Conservation (phyloP, 1,140 invertebrate genomes). For the Brachionus asplanchnoidis region DNA sequence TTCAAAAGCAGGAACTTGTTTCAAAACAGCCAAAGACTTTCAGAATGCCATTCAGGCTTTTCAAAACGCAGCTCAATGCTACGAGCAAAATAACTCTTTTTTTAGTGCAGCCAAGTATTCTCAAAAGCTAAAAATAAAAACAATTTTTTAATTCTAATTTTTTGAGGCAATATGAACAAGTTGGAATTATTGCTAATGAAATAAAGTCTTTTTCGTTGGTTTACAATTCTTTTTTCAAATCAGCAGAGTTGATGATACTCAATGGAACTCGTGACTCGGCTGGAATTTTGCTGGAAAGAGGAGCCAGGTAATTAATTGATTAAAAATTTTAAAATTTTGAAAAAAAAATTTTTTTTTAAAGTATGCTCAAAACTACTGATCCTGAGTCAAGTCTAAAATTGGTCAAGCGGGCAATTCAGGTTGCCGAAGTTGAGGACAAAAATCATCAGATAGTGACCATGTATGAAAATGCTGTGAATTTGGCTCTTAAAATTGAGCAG, state of each 20-base stretch:
- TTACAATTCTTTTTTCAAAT: background rate
- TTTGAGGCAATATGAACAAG: conserved; percentile 32
- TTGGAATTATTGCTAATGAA: conserved; percentile 9
- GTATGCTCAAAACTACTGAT: background rate
- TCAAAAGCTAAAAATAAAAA: background rate
- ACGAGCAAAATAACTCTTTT: background rate
- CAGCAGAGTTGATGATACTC: conserved; percentile 12
- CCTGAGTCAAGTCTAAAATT: conserved; percentile 8
- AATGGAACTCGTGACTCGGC: conserved; percentile 32
- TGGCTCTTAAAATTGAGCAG: background rate
- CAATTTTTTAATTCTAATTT: background rate
- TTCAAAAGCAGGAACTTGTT: conserved; percentile 8
- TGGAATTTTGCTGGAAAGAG: conserved; percentile 14
- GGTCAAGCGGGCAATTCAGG: background rate
- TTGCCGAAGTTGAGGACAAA: conserved; percentile 32
- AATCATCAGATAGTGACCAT: background rate
- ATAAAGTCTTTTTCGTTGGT: background rate
- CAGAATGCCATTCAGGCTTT: conserved; percentile 18
- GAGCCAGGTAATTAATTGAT: background rate
- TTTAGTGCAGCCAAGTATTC: conserved; percentile 32
- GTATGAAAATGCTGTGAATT: conserved; percentile 23
- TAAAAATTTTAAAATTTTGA: background rate
- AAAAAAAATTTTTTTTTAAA: background rate
- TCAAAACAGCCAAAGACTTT: conserved; percentile 35
- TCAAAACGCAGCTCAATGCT: conserved; percentile 20